Percentiles rank a stretch among this genome's conserved stretches.
Conservation (phyloP, 2,113 vertebrate species). For the Daubentonia madagascariensis region DNA sequence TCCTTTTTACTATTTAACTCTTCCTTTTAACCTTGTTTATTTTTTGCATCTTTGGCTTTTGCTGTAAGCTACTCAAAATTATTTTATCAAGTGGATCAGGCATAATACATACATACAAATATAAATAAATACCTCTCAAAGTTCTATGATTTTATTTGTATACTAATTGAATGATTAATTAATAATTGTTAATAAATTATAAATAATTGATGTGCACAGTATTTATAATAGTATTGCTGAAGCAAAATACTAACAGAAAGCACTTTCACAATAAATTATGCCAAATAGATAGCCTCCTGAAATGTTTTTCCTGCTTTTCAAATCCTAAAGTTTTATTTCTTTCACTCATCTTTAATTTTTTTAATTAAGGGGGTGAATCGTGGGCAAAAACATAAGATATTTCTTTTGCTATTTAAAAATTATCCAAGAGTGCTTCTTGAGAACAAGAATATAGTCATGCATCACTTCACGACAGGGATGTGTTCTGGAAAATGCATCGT, state of each 20-base stretch:
- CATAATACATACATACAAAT: not conserved
- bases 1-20: constrained; percentile 7
- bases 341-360: constrained; percentile 17
- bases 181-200: not conserved
- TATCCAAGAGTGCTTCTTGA: not conserved
- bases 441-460: not conserved
- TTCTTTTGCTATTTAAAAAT: constrained; percentile 43
- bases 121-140: not conserved
- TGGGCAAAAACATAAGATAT: not conserved
- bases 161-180: not conserved
- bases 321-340: not conserved
- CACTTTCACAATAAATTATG: not conserved
- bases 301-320: constrained; percentile 1
- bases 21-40: not conserved
- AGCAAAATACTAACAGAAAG: not conserved
- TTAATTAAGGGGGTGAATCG: not conserved
- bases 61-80: constrained; percentile 39
- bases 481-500: not conserved
- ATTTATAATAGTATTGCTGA: not conserved
- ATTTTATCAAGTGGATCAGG: not conserved
- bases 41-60: constrained; percentile 6
- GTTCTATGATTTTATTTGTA: constrained; percentile 32
- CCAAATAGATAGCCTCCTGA: not conserved
- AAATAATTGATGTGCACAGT: not conserved
- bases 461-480: not conserved